Base-by-base conservation (phyloP, 2,888 invertebrate genomes). In the Unio delphinus region DNA sequence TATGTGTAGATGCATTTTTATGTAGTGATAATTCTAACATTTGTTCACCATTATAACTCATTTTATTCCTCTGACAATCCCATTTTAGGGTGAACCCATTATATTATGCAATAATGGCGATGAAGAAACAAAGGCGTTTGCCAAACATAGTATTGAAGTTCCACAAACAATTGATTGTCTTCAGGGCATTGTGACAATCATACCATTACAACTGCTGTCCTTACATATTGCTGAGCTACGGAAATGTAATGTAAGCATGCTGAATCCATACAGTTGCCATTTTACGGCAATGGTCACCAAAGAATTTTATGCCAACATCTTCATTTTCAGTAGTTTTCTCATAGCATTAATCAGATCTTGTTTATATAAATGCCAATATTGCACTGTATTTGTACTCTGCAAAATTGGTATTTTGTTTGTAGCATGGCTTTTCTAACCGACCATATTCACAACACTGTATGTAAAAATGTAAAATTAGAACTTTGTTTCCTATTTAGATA, bases 101-200 rank as follows among this genome's bases (percentile, higher is more conserved):
- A 92, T 99, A 55, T 94, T 99, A 72, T 98, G 98, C 90, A 97
- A 98, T 90, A 94, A 95, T 88, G 96, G 95, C 23, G 98, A 99
- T 89, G 92, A 91, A 18, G 98, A 98, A 89, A 97, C 97, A 0
- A 93, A 94, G 88, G 90, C 92, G 2, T 93, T 94, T 83, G 94
- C 95, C 1, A 94, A 94, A 62, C 94, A 94, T 79, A 92, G 92
- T 74, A 92, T 99, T 64, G 95, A 96, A 90, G 94, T 99, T 70
- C 99, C 99, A 30, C 95, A 94, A 90, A 97, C 97, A 1, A 99
- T 99, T n/a, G 99, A 99, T 90, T 99, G 99, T 89, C 93, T 99
- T 34, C 93, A 91, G 91, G 98, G 98, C 74, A 94, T 99, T 83
- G 92, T 99, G 28, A 97, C 98, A 0, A 98, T 99, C 70, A 99